phyloP scores from a whole-genome alignment of 1,140 invertebrate genomes.

The Stenopsyche tienmushanensis region DNA sequence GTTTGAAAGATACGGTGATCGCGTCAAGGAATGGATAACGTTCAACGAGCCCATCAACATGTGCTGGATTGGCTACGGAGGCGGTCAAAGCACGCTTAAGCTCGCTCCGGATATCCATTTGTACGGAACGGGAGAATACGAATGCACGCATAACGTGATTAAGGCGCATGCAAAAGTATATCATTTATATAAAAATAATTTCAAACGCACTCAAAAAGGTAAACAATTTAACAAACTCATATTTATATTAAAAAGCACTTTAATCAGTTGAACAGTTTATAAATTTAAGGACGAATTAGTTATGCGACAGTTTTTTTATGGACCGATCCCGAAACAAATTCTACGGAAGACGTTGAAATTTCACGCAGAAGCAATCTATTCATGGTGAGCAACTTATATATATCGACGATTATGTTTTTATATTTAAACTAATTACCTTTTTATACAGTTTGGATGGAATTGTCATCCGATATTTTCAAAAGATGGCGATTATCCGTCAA shows the following conservation, averaged over 20 bases:
- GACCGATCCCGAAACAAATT: conserved; percentile 52
- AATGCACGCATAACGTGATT: conserved; percentile 47
- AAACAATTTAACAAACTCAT: not conserved
- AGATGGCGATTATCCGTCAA: conserved; percentile 57
- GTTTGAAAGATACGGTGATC: conserved; percentile 50
- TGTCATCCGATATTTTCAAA: conserved; percentile 55
- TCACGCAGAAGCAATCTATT: too few relatives aligned
- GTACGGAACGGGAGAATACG: conserved; percentile 50
- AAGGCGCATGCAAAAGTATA: conserved; percentile 50
- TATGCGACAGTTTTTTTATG: conserved; percentile 47
- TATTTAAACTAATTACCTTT: too few relatives aligned
- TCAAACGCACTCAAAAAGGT: conserved; percentile 42
- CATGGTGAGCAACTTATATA: not conserved
- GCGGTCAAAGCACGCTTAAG: not conserved
- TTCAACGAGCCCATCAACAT: conserved; percentile 54
- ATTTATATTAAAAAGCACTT: too few relatives aligned
- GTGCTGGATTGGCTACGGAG: conserved; percentile 45
- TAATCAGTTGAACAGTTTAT: too few relatives aligned
- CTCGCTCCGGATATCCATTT: conserved; percentile 43
- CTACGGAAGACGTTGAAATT: conserved; percentile 46
- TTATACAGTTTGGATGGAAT: conserved; percentile 55
- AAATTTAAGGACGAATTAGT: conserved; percentile 16
- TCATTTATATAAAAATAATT: conserved; percentile 45
- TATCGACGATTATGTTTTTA: not conserved
- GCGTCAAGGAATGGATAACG: conserved; percentile 52